phyloP scores from a whole-genome alignment of 2,113 vertebrate genomes.

The Cyrtonyx montezumae region DNA sequence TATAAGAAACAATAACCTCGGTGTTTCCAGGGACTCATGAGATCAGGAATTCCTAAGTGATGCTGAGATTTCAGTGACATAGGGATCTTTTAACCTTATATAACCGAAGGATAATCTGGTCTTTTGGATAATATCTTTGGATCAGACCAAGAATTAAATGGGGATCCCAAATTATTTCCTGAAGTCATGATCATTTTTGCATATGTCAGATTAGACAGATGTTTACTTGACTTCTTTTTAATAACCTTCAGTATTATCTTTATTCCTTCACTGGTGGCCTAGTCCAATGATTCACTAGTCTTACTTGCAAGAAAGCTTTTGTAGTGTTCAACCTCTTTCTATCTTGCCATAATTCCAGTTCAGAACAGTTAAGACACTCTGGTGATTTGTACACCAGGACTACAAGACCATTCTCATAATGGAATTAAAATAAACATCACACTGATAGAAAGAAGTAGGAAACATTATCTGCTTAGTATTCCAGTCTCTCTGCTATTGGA shows the following conservation, averaged over 20 bases:
- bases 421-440: background rate
- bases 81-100: background rate
- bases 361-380: background rate
- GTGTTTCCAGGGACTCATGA: rapidly evolving
- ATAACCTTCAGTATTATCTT: background rate
- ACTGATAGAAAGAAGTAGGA: background rate
- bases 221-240: background rate
- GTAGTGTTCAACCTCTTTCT: background rate
- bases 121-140: background rate
- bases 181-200: background rate
- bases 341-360: background rate
- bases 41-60: background rate
- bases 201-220: background rate
- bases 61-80: background rate
- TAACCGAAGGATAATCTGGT: background rate
- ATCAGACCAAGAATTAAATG: background rate
- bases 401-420: background rate
- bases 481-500: background rate
- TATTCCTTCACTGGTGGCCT: background rate
- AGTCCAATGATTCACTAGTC: background rate
- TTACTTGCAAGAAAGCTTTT: background rate
- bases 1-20: background rate
- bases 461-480: background rate
- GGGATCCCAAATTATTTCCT: background rate
- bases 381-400: background rate